A percentile compares a stretch with the other conserved stretches of the same genome.
phyloP scores from a whole-genome alignment of 2,113 vertebrate species.

The Suricata suricatta region DNA sequence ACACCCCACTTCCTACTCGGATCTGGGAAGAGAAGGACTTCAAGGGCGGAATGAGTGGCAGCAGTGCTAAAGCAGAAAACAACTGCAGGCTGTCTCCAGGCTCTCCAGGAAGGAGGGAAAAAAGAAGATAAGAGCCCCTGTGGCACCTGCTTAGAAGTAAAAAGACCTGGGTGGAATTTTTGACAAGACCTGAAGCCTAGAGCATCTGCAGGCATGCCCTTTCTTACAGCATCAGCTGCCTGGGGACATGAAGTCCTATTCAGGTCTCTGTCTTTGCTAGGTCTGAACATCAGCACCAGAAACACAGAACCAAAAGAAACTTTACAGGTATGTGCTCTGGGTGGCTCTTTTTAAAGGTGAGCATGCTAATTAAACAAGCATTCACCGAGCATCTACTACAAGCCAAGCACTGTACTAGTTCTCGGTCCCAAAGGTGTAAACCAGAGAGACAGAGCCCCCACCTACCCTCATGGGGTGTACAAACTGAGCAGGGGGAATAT shows the following conservation, averaged over 20 bases:
- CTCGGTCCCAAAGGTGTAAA: background rate
- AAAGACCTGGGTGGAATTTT: background rate
- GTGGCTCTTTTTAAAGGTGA: background rate
- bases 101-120: background rate
- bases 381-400: background rate
- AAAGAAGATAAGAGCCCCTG: background rate
- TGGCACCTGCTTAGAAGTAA: background rate
- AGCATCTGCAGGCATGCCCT: background rate
- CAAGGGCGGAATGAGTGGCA: background rate
- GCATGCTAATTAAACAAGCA: background rate
- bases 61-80: background rate
- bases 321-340: background rate
- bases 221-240: background rate
- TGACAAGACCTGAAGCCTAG: background rate
- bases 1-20: background rate
- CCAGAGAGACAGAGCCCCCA: background rate
- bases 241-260: background rate
- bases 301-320: background rate
- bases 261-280: background rate
- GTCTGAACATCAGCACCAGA: background rate
- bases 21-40: background rate
- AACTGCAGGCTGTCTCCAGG: background rate
- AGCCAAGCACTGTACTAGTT: background rate
- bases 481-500: background rate
- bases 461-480: background rate